Evolutionary conservation across 2,797 vertebrate genomes (phyloP), one percentile per base, ranked within the genome.

Genomic region (Macropus fuliginosus): DNA sequence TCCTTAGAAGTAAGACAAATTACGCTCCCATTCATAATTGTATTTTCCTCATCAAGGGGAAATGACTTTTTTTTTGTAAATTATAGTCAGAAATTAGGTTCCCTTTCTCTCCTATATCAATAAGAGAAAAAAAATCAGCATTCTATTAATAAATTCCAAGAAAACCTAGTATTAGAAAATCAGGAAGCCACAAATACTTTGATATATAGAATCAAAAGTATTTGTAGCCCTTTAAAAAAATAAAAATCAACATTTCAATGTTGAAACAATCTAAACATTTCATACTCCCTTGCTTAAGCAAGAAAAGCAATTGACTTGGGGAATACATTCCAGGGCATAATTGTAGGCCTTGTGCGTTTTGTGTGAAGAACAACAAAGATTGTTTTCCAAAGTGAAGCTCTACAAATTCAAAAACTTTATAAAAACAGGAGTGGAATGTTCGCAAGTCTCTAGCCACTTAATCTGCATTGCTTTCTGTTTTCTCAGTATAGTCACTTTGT

Each of bases 21-120:
- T 81, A 81, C 11, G 40, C 13, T 31, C 92, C 31, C 95, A n/a
- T 54, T 54, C 55, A 92, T 12, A 92, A 55, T 96, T 59, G n/a
- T 92, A 5, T 96, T 97, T 94, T 92, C 9, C 89, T 96, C 56
- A 95, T 40, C 29, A 94, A 46, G 55, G 91, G 54, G 81, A 90
- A 94, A 93, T 94, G 92, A 11, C 12, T 97, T 96, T 96, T 93
- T 93, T 92, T 94, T 94, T 21, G 24, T 81, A 97, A 95, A 93
- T 24, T 94, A 11, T 95, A 74, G 91, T 74, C 24, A 90, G 91
- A 93, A 92, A 81, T 93, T 93, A 96, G 93, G 94, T 50, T 21
- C 4, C 57, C 34, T 95, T 92, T 95, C 40, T 9, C 24, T 4
- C n/a, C 55, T 74, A 55, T 13, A 57, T 46, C 31, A 93, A 95